Evolutionary conservation across 2,888 invertebrate species (phyloP).

Genomic region (Schrankia costaestrigalis): DNA sequence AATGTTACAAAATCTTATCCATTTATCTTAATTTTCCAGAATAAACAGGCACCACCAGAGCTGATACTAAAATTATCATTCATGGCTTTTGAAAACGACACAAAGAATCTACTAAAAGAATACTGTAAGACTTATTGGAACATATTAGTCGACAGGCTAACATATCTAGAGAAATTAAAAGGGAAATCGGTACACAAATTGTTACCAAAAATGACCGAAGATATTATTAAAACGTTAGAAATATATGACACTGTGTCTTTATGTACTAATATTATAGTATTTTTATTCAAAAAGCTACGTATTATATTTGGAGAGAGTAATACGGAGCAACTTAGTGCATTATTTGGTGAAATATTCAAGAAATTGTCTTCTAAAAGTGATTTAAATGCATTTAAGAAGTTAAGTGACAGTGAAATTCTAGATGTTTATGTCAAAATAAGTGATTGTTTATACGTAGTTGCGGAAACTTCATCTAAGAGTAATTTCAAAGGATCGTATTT

Average conservation of each 20-base stretch:
- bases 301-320: constrained; percentile 43
- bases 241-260: constrained; percentile 58
- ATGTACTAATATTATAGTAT: constrained; percentile 44
- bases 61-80: constrained; percentile 60
- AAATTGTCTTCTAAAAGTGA: constrained; percentile 41
- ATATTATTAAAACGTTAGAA: constrained; percentile 46
- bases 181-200: constrained; percentile 47
- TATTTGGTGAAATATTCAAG: constrained; percentile 47
- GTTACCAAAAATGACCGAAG: constrained; percentile 53
- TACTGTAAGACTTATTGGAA: constrained; percentile 68
- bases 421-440: constrained; percentile 56
- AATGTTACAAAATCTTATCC: too few relatives aligned
- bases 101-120: constrained; percentile 44
- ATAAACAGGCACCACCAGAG: constrained; percentile 47
- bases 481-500: constrained; percentile 43
- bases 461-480: constrained; percentile 50
- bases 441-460: constrained; percentile 56
- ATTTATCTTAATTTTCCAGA: too few relatives aligned
- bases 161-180: constrained; percentile 57
- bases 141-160: constrained; percentile 54
- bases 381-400: constrained; percentile 39
- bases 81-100: constrained; percentile 59
- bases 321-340: constrained; percentile 40
- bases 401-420: constrained; percentile 37
- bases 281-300: constrained; percentile 57